phyloP scores from a whole-genome alignment of 2,888 invertebrate species.

The Leistus spinibarbis region DNA sequence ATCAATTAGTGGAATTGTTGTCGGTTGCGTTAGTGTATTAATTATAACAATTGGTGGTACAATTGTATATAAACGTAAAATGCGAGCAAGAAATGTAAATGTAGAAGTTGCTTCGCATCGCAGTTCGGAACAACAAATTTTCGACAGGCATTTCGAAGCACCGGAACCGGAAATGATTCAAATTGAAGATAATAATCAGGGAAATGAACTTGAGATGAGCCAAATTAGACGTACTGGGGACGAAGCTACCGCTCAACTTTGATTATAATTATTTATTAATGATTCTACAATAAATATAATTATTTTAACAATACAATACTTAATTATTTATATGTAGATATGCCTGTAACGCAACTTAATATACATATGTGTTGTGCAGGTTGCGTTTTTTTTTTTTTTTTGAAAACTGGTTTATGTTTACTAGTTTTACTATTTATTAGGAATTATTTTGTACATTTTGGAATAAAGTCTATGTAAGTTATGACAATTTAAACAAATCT shows the following conservation, averaged over 20 bases:
- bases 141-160: background rate
- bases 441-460: too few species aligned
- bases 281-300: background rate
- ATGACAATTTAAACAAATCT: too few species aligned
- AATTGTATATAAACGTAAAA: conserved; percentile 21
- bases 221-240: background rate
- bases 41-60: background rate
- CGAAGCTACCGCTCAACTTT: background rate
- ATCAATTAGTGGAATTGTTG: conserved; percentile 27
- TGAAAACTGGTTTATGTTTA: too few species aligned
- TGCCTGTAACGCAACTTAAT: too few species aligned
- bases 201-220: conserved; percentile 1
- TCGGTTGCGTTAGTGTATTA: background rate
- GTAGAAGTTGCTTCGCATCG: background rate
- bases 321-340: too few species aligned
- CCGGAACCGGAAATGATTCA: background rate
- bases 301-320: background rate
- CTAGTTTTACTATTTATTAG: too few species aligned
- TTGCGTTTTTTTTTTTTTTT: too few species aligned
- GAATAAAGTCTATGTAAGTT: too few species aligned
- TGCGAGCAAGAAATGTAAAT: background rate
- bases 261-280: background rate
- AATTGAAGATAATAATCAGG: background rate
- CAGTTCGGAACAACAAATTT: background rate
- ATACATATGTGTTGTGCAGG: too few species aligned